Evolutionary conservation across 2,888 invertebrate genomes (phyloP), one percentile per base, ranked within the genome.

Genomic region (Aspidapion aeneum): DNA sequence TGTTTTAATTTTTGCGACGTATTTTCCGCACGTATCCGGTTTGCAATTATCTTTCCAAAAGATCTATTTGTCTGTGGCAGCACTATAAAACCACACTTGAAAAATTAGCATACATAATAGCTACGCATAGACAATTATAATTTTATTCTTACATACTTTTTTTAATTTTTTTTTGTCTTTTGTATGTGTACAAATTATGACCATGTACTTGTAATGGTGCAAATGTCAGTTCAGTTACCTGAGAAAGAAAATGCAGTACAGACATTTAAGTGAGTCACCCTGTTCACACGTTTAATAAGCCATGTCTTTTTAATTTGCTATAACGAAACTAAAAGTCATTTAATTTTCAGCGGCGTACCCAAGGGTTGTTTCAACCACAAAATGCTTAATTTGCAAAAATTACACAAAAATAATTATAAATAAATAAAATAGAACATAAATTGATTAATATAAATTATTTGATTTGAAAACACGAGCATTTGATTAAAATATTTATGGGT

Each of bases 231-330:
- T 35, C 35, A 35, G 35, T 35, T 35, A 35, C 35, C 35, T 35
- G 35, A 35, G 35, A 35, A 35, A 7, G 35, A 35, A 35, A 12
- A 12, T 7, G 35, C 35, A 35, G 35, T 35, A 35, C 35, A 35
- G 35, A 3, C 35, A 12, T 35, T 7, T 35, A 35, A 35, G 58
- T 62, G 58, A 62, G 18, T 58, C 58, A 48, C 21, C 52, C 20
- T 54, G 54, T 62, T 55, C 58, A 56, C 61, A 57, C 21, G 58
- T 62, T 62, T 57, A 62, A 58, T 62, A 62, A 35, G 35, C 62
- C 62, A 58, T 58, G 58, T 62, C 55, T 35, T 54, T 35, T 62
- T 62, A 62, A 62, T 58, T 62, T 62, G 52, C 35, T 62, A 58
- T 62, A 62, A 62, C 58, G 62, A 62, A 62, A 19, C 62, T 54